Evolutionary conservation across 2,888 invertebrate species (phyloP), one percentile per base, ranked within the genome.

Genomic region (Acleris literana): DNA sequence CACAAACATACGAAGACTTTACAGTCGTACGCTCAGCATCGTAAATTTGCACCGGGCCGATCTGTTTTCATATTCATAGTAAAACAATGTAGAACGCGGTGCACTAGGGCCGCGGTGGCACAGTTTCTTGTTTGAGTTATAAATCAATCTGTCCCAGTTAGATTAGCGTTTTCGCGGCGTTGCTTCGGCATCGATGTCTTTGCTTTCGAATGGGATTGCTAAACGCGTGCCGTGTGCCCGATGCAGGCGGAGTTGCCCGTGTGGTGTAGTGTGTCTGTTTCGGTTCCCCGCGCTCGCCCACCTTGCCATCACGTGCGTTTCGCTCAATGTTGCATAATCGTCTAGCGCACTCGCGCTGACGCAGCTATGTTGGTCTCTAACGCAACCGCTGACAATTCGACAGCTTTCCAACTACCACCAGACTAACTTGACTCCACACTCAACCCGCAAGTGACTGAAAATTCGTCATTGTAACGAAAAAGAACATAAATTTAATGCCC

Each of bases 81-180:
- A 81, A 83, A 85, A 85, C 83, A 87, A 87, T 86, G 85, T 87
- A 77, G 85, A 84, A 81, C 86, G 79, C 81, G 79, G 78, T 83
- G 83, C 81, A 83, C 77, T 83, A 86, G 85, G 86, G 85, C 88
- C 86, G 89, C 88, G 88, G 88, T 86, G 89, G 87, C 88, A 89
- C 86, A 85, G 88, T 89, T 90, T 89, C 87, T 88, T 85, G 85
- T 87, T 88, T 81, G 79, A 86, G 83, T 83, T 87, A 84, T 90
- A 89, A 92, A 88, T 90, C 87, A 88, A 86, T 88, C 82, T 84
- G 89, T 85, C 86, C 88, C 80, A 87, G 88, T 86, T 90, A 87
- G 87, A 90, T 88, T 86, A 87, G 81, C 78, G 82, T 86, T 81
- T 84, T 77, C 82, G 79, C 79, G 74, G 75, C 76, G 80, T 81